Evolutionary conservation across 2,113 vertebrate genomes (phyloP).

Genomic region (Dicrurus megarhynchus): DNA sequence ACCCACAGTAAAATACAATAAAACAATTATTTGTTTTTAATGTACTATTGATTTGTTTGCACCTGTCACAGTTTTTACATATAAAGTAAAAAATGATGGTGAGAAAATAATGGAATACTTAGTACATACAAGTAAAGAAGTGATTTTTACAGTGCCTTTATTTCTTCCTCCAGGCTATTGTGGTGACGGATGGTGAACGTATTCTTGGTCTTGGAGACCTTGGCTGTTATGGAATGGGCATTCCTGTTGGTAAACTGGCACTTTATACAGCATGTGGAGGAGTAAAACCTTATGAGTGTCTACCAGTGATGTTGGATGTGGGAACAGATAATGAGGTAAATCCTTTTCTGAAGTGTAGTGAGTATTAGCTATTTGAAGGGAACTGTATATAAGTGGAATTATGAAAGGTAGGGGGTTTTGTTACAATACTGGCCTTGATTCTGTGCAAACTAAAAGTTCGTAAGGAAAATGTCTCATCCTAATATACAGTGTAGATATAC

Average conservation of each 20-base stretch:
- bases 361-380: neutral
- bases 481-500: neutral
- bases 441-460: neutral
- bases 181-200: constrained; percentile 94
- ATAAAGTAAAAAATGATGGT: neutral
- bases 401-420: neutral
- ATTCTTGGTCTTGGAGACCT: constrained; percentile 97
- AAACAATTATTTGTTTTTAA: neutral
- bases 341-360: neutral
- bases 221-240: constrained; percentile 95
- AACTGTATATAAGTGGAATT: neutral
- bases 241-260: constrained; percentile 95
- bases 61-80: neutral
- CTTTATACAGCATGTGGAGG: constrained; percentile 95
- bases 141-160: neutral
- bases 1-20: neutral
- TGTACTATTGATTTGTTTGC: neutral
- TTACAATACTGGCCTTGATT: neutral
- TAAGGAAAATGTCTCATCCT: neutral
- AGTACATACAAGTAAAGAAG: neutral
- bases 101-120: neutral
- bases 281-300: constrained; percentile 87
- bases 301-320: constrained; percentile 92
- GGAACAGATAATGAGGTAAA: constrained; percentile 96
- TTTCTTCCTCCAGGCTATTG: constrained; percentile 81